Percentiles rank a stretch among this genome's conserved stretches.
These are phyloP conservation scores for Brachionus calyciflorus DNA, from an alignment of 1,140 invertebrate species.

Conservation along the genomic window DNA sequence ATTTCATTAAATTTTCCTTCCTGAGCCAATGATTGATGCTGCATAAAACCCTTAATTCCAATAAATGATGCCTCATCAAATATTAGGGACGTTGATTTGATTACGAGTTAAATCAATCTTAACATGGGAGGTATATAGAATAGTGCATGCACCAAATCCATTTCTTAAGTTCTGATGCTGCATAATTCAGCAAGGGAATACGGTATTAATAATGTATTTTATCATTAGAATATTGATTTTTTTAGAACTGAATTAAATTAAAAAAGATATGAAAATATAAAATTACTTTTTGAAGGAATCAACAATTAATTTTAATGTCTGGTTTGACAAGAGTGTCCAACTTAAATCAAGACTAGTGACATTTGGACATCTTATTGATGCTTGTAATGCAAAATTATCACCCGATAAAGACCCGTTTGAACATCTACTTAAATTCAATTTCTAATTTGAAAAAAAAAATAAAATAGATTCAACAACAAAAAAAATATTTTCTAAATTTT, in stretches of 20 bases:
- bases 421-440: constrained; percentile 44
- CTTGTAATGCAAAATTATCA: constrained; percentile 44
- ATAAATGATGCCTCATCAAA: too few relatives aligned
- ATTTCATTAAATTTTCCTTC: too few relatives aligned
- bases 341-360: constrained; percentile 40
- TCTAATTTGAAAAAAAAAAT: not conserved
- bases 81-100: too few relatives aligned
- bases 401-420: constrained; percentile 41
- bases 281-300: constrained; percentile 31
- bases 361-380: constrained; percentile 39
- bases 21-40: too few relatives aligned
- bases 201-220: too few relatives aligned
- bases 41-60: too few relatives aligned
- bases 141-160: too few relatives aligned
- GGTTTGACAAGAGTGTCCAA: constrained; percentile 40
- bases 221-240: too few relatives aligned
- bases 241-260: not conserved
- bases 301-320: constrained; percentile 42
- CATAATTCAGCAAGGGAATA: too few relatives aligned
- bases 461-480: not conserved
- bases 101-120: too few relatives aligned
- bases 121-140: too few relatives aligned
- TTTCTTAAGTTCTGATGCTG: too few relatives aligned
- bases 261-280: not conserved
- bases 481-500: not conserved